Conservation (phyloP, 2,888 invertebrate species). For the Branchipolynoe longqiensis region DNA sequence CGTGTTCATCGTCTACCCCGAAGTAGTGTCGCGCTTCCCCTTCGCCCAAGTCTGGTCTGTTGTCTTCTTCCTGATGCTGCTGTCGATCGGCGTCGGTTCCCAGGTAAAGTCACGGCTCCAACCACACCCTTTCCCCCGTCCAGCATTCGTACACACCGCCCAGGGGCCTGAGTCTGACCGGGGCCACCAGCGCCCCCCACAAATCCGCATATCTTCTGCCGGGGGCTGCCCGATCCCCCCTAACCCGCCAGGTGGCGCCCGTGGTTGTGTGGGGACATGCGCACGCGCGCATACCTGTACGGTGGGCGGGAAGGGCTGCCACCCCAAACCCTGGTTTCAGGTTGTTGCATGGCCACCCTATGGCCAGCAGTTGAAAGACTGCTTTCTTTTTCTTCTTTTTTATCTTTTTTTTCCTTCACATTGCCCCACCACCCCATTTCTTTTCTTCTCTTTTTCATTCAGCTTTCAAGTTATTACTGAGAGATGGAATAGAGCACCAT, state of each 20-base stretch:
- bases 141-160: conserved; percentile 9
- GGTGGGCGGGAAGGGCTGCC: neutral
- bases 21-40: conserved; percentile 72
- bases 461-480: too few species aligned
- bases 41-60: conserved; percentile 63
- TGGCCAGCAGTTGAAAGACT: conserved; percentile 31
- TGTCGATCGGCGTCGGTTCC: conserved; percentile 64
- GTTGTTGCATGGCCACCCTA: neutral
- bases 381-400: too few species aligned
- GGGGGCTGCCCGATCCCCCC: neutral
- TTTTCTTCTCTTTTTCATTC: too few species aligned
- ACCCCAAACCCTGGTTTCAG: neutral
- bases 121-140: neutral
- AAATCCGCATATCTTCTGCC: conserved; percentile 43
- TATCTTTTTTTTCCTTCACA: too few species aligned
- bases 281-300: neutral
- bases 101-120: too few species aligned
- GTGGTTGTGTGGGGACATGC: neutral
- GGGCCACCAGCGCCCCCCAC: neutral
- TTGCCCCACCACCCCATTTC: too few species aligned
- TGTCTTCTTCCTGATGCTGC: conserved; percentile 65
- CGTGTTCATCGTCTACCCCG: conserved; percentile 81
- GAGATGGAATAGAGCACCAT: neutral
- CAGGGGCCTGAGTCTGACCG: neutral
- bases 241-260: neutral